A percentile compares a stretch with the other conserved stretches of the same genome.
Evolutionary conservation across 2,797 vertebrate genomes (phyloP).

Genomic region (Odontamblyopus rebecca): DNA sequence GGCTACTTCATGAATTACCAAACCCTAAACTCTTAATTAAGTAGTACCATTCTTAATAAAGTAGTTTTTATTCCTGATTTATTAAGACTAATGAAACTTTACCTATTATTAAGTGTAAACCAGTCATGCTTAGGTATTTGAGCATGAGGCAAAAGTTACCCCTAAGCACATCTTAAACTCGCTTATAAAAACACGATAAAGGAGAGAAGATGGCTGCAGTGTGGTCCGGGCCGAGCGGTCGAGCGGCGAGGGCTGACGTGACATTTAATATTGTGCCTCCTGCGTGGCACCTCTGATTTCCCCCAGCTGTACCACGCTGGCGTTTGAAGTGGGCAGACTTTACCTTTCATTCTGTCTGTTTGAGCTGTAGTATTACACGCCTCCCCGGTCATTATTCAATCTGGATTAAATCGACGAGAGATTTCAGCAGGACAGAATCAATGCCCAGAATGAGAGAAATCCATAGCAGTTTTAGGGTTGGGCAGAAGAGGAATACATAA

Average conservation of each 20-base stretch:
- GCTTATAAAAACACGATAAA: background rate
- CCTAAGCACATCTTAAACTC: background rate
- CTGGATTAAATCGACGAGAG: background rate
- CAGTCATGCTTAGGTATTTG: background rate
- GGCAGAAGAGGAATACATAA: too few species aligned
- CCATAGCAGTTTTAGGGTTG: background rate
- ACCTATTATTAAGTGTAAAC: too few species aligned
- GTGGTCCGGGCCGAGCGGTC: background rate
- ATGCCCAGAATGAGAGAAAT: background rate
- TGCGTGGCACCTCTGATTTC: background rate
- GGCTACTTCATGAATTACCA: too few species aligned
- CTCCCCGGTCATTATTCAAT: background rate
- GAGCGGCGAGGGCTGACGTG: background rate
- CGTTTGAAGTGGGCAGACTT: slow-evolving; percentile 8
- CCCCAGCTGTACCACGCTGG: background rate
- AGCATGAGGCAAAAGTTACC: background rate
- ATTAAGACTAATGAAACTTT: too few species aligned
- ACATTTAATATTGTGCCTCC: slow-evolving; percentile 6
- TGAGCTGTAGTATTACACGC: background rate
- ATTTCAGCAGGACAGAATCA: background rate
- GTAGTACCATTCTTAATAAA: too few species aligned
- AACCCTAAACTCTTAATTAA: too few species aligned
- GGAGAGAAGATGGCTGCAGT: background rate
- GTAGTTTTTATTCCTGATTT: too few species aligned
- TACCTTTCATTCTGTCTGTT: slow-evolving; percentile 10